A percentile compares a stretch with the other conserved stretches of the same genome.
Evolutionary conservation across 1,140 invertebrate genomes (phyloP).

Genomic region (Drosophila virilis): DNA sequence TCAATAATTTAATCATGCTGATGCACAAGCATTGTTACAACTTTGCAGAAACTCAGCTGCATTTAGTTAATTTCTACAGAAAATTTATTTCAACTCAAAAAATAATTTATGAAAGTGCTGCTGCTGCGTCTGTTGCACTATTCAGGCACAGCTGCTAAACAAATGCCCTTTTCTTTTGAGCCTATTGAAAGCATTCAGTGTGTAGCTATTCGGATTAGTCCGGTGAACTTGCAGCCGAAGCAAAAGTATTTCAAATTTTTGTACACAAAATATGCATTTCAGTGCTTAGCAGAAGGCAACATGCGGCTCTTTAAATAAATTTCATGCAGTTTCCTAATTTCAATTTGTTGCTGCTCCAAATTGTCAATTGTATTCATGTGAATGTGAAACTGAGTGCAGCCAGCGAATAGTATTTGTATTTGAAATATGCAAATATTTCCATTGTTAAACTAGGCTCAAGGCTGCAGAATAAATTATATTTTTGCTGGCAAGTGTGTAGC

Average conservation of each 20-base stretch:
- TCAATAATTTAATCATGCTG: constrained; percentile 74
- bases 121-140: too few relatives aligned
- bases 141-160: constrained; percentile 6
- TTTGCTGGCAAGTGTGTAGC: too few relatives aligned
- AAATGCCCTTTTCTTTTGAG: constrained; percentile 13
- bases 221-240: neutral
- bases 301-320: constrained; percentile 1
- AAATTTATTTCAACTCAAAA: constrained; percentile 30
- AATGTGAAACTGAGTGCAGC: too few relatives aligned
- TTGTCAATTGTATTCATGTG: neutral
- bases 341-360: neutral
- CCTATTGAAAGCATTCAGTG: constrained; percentile 5
- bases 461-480: too few relatives aligned
- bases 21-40: constrained; percentile 41
- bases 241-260: neutral
- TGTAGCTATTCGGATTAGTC: neutral
- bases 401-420: too few relatives aligned
- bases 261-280: neutral
- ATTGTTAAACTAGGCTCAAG: too few relatives aligned
- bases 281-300: neutral
- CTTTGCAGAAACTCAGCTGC: constrained; percentile 7
- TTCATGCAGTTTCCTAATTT: neutral
- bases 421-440: too few relatives aligned
- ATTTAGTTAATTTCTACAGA: constrained; percentile 38
- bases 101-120: constrained; percentile 72